Conservation (phyloP, 2,888 invertebrate genomes). For the Xestia c-nigrum region DNA sequence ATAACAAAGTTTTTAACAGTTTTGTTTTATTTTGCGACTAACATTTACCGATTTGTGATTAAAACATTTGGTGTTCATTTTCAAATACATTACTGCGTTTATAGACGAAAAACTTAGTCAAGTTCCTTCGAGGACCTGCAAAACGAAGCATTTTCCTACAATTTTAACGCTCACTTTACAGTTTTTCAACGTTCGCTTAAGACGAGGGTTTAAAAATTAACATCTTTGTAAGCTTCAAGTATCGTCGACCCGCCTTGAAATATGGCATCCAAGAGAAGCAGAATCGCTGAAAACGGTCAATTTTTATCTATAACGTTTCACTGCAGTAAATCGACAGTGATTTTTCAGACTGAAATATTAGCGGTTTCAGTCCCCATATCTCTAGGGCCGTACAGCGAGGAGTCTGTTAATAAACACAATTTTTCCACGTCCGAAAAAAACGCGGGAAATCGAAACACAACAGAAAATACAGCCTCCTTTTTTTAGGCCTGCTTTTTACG, state of each 20-base stretch:
- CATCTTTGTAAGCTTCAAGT: conserved; percentile 65
- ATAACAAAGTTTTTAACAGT: background rate
- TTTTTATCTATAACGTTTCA: conserved; percentile 83
- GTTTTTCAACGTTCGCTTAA: conserved; percentile 52
- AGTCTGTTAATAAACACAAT: conserved; percentile 80
- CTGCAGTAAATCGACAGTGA: conserved; percentile 84
- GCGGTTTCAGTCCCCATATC: conserved; percentile 80
- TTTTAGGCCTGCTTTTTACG: conserved; percentile 67
- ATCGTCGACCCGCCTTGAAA: conserved; percentile 66
- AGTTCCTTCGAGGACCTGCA: conserved; percentile 34
- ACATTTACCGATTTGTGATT: background rate
- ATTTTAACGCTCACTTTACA: conserved; percentile 50
- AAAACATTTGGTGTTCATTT: background rate
- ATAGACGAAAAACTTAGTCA: conserved; percentile 16
- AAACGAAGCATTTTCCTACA: conserved; percentile 37
- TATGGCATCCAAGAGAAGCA: conserved; percentile 65
- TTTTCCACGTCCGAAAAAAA: conserved; percentile 70
- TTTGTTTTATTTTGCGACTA: background rate
- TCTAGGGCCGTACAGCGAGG: conserved; percentile 72
- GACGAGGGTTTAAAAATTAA: conserved; percentile 57
- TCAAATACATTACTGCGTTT: background rate
- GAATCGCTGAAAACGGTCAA: conserved; percentile 76
- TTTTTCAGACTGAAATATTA: conserved; percentile 85
- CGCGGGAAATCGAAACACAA: conserved; percentile 67
- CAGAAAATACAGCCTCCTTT: conserved; percentile 59